These are phyloP conservation scores for Drosophila kanekoi DNA, from an alignment of 2,888 invertebrate genomes.

Conservation along the genomic window DNA sequence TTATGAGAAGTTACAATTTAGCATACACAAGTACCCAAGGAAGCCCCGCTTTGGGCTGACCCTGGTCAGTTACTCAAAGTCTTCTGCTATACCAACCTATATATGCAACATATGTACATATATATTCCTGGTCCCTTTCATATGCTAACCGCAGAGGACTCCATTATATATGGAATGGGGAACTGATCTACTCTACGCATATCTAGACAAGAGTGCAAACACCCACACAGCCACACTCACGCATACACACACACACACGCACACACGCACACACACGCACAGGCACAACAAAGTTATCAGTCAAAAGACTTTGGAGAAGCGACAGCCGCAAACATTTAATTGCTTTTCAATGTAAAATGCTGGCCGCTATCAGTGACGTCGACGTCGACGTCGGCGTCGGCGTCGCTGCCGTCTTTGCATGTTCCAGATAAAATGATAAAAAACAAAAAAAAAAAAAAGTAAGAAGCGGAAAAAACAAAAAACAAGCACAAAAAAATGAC, in stretches of 20 bases:
- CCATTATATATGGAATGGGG: background rate
- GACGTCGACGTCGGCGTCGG: constrained; percentile 12
- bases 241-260: background rate
- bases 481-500: constrained; percentile 21
- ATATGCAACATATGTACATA: background rate
- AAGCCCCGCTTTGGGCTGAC: too few species aligned
- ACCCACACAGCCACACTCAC: constrained; percentile 28
- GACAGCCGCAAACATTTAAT: constrained; percentile 71
- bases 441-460: constrained; percentile 27
- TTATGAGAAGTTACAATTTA: too few species aligned
- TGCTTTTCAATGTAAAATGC: constrained; percentile 79
- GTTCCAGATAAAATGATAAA: constrained; percentile 67
- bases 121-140: background rate
- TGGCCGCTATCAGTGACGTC: constrained; percentile 52
- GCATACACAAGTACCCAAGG: too few species aligned
- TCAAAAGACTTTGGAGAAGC: constrained; percentile 60
- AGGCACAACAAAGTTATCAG: constrained; percentile 47
- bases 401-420: constrained; percentile 56
- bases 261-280: constrained; percentile 7
- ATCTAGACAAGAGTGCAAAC: constrained; percentile 53
- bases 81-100: too few species aligned
- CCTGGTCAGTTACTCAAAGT: too few species aligned
- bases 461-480: constrained; percentile 10
- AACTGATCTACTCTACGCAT: constrained; percentile 22
- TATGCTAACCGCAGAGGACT: background rate